These are phyloP conservation scores for Gnathonemus echidnorhynchus DNA, from an alignment of 2,113 vertebrate genomes.

Conservation along the genomic window DNA sequence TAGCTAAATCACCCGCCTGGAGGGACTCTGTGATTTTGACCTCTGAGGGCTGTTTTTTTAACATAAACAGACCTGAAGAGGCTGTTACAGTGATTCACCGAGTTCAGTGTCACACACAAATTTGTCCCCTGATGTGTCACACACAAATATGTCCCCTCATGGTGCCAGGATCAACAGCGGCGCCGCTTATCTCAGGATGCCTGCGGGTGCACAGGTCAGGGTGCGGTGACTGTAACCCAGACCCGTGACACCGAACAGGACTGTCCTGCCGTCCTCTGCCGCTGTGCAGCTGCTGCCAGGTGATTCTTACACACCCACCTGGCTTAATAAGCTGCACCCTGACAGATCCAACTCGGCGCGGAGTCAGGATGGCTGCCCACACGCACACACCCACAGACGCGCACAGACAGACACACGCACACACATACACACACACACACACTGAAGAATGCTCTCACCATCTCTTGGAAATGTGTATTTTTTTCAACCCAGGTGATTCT, in stretches of 20 bases:
- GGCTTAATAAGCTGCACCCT: neutral
- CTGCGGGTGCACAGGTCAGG: neutral
- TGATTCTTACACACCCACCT: neutral
- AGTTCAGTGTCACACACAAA: neutral
- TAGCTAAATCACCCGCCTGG: too few species aligned
- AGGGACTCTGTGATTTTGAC: too few species aligned
- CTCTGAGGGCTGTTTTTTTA: neutral
- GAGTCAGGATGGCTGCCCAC: neutral
- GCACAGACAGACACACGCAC: neutral
- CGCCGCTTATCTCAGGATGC: neutral
- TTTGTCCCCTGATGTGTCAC: neutral
- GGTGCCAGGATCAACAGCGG: neutral
- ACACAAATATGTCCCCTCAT: neutral
- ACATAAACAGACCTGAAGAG: neutral
- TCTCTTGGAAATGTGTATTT: neutral
- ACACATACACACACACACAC: neutral
- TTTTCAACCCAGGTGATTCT: neutral
- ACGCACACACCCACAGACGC: neutral
- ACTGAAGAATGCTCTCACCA: neutral
- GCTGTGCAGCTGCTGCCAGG: neutral
- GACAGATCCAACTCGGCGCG: neutral
- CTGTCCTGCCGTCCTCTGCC: neutral
- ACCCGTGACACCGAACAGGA: neutral
- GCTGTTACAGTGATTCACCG: neutral
- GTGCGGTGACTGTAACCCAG: neutral